Evolutionary conservation across 2,113 vertebrate species (phyloP).

Genomic region (Shinisaurus crocodilurus): DNA sequence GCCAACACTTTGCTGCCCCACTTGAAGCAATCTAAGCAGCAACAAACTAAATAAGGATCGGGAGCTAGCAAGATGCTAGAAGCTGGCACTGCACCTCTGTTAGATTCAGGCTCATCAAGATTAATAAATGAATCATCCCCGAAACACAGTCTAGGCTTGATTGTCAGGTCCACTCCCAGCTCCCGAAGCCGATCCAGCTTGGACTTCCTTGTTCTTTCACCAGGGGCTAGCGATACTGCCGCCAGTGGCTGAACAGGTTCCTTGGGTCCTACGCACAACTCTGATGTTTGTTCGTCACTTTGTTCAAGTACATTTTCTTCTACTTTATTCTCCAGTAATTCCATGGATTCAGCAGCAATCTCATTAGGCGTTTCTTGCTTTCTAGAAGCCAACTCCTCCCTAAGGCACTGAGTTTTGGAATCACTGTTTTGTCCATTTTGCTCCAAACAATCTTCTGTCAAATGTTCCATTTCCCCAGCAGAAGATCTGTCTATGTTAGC

Average conservation of each 20-base stretch:
- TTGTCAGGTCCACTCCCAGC: conserved; percentile 88
- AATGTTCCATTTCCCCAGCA: conserved; percentile 32
- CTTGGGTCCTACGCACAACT: conserved; percentile 21
- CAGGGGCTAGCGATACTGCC: conserved; percentile 16
- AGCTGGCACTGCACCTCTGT: conserved; percentile 79
- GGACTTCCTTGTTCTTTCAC: conserved; percentile 80
- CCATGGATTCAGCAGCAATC: neutral
- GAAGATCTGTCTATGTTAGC: conserved; percentile 18
- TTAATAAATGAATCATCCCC: conserved; percentile 86
- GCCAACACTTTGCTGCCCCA: neutral
- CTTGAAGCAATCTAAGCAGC: neutral
- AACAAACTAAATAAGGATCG: neutral
- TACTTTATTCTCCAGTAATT: conserved; percentile 37
- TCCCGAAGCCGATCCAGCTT: conserved; percentile 85
- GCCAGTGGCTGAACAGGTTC: neutral
- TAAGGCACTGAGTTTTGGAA: neutral
- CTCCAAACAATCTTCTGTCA: conserved; percentile 37
- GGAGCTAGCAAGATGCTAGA: neutral
- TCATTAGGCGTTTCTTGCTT: conserved; percentile 11
- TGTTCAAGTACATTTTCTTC: conserved; percentile 37
- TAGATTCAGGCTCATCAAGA: conserved; percentile 84
- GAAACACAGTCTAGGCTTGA: conserved; percentile 85
- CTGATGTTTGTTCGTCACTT: neutral
- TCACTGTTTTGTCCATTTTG: conserved; percentile 27
- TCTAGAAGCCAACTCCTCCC: neutral